These are phyloP conservation scores for Petrocephalus sullivani DNA, from an alignment of 2,797 vertebrate species.

Conservation along the genomic window DNA sequence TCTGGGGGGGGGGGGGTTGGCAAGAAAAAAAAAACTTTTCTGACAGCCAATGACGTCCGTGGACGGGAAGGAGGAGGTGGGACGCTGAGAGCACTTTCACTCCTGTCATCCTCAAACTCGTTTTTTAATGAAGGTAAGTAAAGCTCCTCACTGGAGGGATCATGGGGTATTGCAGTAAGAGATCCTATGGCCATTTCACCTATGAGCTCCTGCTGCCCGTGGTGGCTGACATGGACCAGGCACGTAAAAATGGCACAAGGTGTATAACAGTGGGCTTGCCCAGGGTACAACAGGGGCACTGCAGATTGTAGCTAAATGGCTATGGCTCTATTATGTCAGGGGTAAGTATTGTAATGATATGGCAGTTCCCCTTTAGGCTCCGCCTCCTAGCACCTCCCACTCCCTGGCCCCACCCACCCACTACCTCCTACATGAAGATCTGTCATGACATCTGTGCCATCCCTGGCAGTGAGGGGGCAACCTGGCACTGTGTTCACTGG, in stretches of 20 bases:
- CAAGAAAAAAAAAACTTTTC: background rate
- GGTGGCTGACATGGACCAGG: background rate
- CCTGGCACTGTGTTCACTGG: slow-evolving; percentile 6
- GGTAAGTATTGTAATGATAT: background rate
- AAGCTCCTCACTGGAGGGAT: background rate
- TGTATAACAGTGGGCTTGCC: background rate
- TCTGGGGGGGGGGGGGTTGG: background rate
- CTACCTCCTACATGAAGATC: slow-evolving; percentile 1
- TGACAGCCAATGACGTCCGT: background rate
- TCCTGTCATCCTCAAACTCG: background rate
- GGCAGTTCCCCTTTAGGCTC: background rate
- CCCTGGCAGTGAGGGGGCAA: background rate
- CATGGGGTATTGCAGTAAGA: background rate
- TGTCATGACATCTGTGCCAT: slow-evolving; percentile 18
- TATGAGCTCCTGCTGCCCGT: background rate
- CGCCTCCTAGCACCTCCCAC: background rate
- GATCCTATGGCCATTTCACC: background rate
- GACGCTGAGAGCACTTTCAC: background rate
- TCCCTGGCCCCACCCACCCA: background rate
- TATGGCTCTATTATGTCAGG: background rate
- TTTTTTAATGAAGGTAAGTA: background rate
- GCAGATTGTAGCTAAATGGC: background rate
- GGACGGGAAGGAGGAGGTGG: background rate
- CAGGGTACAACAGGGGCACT: background rate
- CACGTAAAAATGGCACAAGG: background rate